Evolutionary conservation across 1,140 invertebrate genomes (phyloP), one percentile per base, ranked within the genome.

Genomic region (Pectinophora gossypiella): DNA sequence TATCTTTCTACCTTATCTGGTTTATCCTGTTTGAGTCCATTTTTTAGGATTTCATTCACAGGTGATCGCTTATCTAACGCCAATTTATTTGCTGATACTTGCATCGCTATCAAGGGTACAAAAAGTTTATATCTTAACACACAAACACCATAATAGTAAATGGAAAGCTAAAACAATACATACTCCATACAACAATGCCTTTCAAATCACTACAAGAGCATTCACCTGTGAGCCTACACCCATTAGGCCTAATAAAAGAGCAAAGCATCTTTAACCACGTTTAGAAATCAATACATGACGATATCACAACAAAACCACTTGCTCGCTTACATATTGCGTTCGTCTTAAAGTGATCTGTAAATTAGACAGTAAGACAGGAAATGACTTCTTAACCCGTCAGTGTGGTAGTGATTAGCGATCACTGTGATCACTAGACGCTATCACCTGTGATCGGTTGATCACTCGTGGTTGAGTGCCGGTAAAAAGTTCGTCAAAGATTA

Each of bases 341-440:
- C 27, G 45, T 35, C 64, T 72, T 61, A 70, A 68, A 70, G 69
- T 76, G 73, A 82, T 68, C 71, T 75, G 78, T 85, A 78, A 86
- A 85, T 86, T 83, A 86, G 81, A 83, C 68, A 72, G 72, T 72
- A 67, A 72, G 64, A 73, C 80, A 84, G 83, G 83, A 86, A 85
- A 80, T 75, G 74, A 66, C 76, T 82, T 85, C 79, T 86, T 86
- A 86, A 51, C 56, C 79, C 79, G 83, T 86, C 83, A 81, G 70
- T 68, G 52, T 38, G 57, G 57, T 61, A 45, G 75, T 81, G 78
- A 84, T 82, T 84, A 84, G 73, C 77, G 68, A 80, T 79, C 72
- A 69, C 68, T 69, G 72, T 46, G 56, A 80, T 81, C 74, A 68
- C 69, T 54, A 15, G 5, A 9, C 42, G 42, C 42, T 44, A 19